Conservation (phyloP, 1,140 invertebrate genomes). For the Platorchestia sp. region DNA sequence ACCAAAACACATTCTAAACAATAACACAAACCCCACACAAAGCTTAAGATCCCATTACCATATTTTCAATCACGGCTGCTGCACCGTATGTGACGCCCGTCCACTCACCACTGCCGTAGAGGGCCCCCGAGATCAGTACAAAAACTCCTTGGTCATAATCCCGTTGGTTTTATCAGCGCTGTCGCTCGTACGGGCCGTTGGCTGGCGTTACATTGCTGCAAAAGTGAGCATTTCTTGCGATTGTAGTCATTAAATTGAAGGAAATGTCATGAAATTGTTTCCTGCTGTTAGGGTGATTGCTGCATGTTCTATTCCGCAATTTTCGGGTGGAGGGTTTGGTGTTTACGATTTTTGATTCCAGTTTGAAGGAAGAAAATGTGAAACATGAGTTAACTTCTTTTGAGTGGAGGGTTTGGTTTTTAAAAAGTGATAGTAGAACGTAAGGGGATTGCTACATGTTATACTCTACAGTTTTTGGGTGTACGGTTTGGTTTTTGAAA, state of each 20-base stretch:
- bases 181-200: not conserved
- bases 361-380: too few species aligned
- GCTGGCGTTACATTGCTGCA: not conserved
- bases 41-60: not conserved
- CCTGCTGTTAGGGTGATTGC: not conserved
- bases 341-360: too few species aligned
- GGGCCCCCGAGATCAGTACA: not conserved
- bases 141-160: not conserved
- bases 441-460: too few species aligned
- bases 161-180: not conserved
- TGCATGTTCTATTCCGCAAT: not conserved
- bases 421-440: too few species aligned
- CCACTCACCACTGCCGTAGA: not conserved
- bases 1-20: too few species aligned
- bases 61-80: not conserved
- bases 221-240: not conserved
- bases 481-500: too few species aligned
- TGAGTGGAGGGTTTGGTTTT: too few species aligned
- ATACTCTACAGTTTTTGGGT: too few species aligned
- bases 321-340: not conserved
- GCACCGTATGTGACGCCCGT: not conserved
- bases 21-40: too few species aligned
- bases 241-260: constrained; percentile 31
- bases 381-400: too few species aligned
- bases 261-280: not conserved